Evolutionary conservation across 2,888 invertebrate genomes (phyloP), one percentile per base, ranked within the genome.

Genomic region (Mystacides longicornis): DNA sequence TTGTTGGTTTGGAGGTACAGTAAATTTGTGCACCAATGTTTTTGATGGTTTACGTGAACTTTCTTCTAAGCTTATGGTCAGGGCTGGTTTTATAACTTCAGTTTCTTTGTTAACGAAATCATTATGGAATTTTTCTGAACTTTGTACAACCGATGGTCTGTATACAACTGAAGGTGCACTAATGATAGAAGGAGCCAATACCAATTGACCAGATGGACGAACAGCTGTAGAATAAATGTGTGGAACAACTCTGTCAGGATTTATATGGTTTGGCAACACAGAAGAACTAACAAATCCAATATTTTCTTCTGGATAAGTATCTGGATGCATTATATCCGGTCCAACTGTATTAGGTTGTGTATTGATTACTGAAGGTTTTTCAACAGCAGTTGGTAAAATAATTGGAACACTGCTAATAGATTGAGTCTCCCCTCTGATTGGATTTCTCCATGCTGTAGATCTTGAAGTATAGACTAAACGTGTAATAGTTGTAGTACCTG

Each of bases 241-340:
- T 2, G 55, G 47, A 2, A 45, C 48, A n/a, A 60, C 55, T 51
- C 48, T 60, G 9, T 59, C 55, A 31, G 60, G 59, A 22, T 52
- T 52, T 14, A 56, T 53, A 22, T 49, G 45, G 22, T 52, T 49
- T 11, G 59, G 54, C 23, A 48, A 22, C 7, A 55, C 42, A n/a
- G 56, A 47, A 5, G 55, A 33, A 31, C 18, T 45, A 2, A 48
- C 31, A 27, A 57, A 21, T n/a, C 51, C 59, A 2, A 56, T 37
- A 37, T 53, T 57, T 54, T 61, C 61, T 56, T 61, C 61, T 3
- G 61, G 61, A 33, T 61, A 61, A 11, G 54, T 48, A 18, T 59
- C 61, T 33, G 61, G 61, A 52, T 61, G 59, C 61, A 61, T 61
- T 20, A 61, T 61, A 46, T 56, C 57, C n/a, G 61, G 46, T 7